Evolutionary conservation across 2,797 vertebrate genomes (phyloP), one percentile per base, ranked within the genome.

Genomic region (Valencia hispanica): DNA sequence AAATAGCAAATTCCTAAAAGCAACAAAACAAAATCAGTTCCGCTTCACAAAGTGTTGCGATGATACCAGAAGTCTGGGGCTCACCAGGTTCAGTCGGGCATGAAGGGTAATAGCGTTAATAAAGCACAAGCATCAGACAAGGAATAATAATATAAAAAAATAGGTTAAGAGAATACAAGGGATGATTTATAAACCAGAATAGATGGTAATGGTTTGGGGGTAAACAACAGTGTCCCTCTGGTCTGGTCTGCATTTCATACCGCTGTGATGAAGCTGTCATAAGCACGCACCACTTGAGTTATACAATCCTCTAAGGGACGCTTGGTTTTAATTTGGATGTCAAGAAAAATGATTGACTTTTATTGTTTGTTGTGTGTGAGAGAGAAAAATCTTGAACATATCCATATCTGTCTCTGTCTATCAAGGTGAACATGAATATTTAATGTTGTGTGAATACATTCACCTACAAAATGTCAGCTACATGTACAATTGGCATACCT

Each of bases 251-350:
- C 91, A 90, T 93, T 93, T 93, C 91, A 93, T 85, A 84, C 73
- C 6, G 48, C 81, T 83, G 86, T 91, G 92, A 94, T 93, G 91
- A 91, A 93, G 87, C 91, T 93, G 93, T 94, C 93, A 93, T 88
- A 83, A 86, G 76, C 81, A 82, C 18, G 36, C 86, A 87, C 70
- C 83, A 79, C 85, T 89, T 72, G 22, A 61, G 79, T 88, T 92
- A 94, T 88, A 75, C 79, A 87, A 84, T 92, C 88, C 89, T 91
- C 83, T 69, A 65, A 84, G 84, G 91, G 81, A 89, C 65, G 85
- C 85, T 93, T 91, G 86, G 80, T 92, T 92, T 93, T 94, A 93
- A 94, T 94, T 92, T 93, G 87, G 84, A 85, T 89, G 91, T 94
- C 92, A 93, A 73, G 74, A 80, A 86, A 90, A 90, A 92, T 93